phyloP scores from a whole-genome alignment of 1,140 invertebrate species.

The Philotrypesis tridentata region DNA sequence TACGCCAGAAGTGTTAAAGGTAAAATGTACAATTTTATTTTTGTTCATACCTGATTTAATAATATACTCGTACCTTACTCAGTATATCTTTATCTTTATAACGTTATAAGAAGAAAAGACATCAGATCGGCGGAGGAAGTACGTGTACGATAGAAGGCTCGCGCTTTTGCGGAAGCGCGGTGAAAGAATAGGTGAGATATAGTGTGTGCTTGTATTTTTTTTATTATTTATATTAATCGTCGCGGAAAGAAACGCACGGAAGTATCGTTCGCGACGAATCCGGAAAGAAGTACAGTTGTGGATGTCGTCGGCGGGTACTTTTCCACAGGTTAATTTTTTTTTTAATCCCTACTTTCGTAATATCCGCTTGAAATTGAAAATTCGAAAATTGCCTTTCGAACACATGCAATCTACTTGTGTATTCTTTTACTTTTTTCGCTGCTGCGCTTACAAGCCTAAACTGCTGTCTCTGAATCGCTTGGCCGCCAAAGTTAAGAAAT shows the following conservation, averaged over 20 bases:
- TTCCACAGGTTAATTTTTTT: neutral
- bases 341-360: neutral
- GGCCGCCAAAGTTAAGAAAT: neutral
- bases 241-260: neutral
- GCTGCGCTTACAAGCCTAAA: slow-evolving; percentile 21
- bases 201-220: slow-evolving; percentile 26
- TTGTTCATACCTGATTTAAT: neutral
- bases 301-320: neutral
- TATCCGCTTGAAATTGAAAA: slow-evolving; percentile 23
- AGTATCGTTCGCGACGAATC: neutral
- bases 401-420: slow-evolving; percentile 35
- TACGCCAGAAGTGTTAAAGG: slow-evolving; percentile 29
- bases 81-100: slow-evolving; percentile 9
- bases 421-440: slow-evolving; percentile 7
- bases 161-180: neutral
- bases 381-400: slow-evolving; percentile 31
- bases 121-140: slow-evolving; percentile 35
- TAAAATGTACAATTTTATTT: slow-evolving; percentile 41
- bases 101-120: slow-evolving; percentile 33
- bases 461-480: neutral
- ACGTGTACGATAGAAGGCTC: slow-evolving; percentile 26
- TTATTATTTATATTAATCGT: slow-evolving; percentile 1
- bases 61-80: neutral
- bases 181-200: slow-evolving; percentile 27
- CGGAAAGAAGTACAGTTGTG: neutral